Base-by-base conservation (phyloP, 1,140 invertebrate genomes). In the Zaprionus lachaisei region DNA sequence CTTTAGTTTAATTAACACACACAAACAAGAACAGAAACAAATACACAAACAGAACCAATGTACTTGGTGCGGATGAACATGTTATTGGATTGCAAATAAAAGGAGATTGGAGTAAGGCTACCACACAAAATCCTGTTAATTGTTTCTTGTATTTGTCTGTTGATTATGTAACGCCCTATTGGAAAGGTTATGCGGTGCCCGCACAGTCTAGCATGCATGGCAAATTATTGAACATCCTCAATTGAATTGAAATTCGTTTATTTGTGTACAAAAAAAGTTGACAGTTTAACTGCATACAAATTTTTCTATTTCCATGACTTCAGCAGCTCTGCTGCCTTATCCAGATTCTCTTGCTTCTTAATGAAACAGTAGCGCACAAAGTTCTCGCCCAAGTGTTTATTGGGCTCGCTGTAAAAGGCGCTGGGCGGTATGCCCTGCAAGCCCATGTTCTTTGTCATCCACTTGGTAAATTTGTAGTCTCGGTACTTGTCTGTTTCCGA, bases 391-490 rank as follows among this genome's bases (percentile, higher is more conserved):
- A 99, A 93, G 71, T 95, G 92, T 93, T 99, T 99, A 93, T 99
- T 95, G 17, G 94, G 94, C 1, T 95, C 93, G 49, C 95, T 96
- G 93, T 99, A 99, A 93, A 99, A 99, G 0, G 98, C 98, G 57
- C 97, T 97, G 11, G 97, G 96, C 15, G 99, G 99, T 83, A 99
- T 99, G 34, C 97, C 96, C 84, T 98, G 96, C 22, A 99, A 93
- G 69, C 98, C 98, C 92, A 98, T 96, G 91, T 98, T 97, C 92
- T 97, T 98, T 0, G 96, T 97, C 94, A 99, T 96, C 97, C 98
- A 99, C 93, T 98, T 97, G 0, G 97, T 97, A 93, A 99, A 99
- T 83, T 95, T 95, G 91, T 98, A 99, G 93, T 99, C 98, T 77
- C 96, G 96, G 77, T 96, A 94, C 79, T 94, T 92, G 83, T 98